Conservation (phyloP, 23 tunicate genomes). For the Styela clava region DNA sequence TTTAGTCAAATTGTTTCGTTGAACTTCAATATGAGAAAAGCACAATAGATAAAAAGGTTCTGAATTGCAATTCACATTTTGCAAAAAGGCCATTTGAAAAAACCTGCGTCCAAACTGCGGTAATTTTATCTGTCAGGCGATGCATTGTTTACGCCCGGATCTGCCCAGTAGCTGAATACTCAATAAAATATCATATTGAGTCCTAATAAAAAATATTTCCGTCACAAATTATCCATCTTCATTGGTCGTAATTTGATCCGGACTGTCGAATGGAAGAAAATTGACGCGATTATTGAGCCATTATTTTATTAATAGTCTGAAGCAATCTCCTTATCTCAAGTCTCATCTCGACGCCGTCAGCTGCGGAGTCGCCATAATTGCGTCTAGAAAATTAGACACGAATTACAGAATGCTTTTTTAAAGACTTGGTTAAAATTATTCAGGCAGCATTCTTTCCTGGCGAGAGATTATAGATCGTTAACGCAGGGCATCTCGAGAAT, state of each 20-base stretch:
- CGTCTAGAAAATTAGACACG: background rate
- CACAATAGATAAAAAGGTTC: too few species aligned
- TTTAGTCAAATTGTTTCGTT: too few species aligned
- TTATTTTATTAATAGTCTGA: constrained; percentile 20
- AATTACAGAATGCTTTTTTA: background rate
- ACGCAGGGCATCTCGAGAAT: too few species aligned
- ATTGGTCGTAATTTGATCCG: background rate
- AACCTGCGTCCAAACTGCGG: too few species aligned
- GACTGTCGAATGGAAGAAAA: background rate
- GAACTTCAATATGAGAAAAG: too few species aligned
- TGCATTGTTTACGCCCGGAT: background rate
- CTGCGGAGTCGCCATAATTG: constrained; percentile 21
- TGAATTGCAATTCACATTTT: too few species aligned
- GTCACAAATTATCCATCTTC: background rate
- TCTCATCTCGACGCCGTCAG: constrained; percentile 17
- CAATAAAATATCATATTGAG: background rate
- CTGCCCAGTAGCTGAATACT: background rate
- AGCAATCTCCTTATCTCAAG: constrained; percentile 20
- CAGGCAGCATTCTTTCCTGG: too few species aligned
- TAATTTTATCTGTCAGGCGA: background rate
- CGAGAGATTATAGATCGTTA: too few species aligned
- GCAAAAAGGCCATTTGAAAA: too few species aligned
- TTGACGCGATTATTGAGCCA: constrained; percentile 7
- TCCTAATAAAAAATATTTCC: background rate
- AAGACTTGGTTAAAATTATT: too few species aligned